Base-by-base conservation (phyloP, 2,113 vertebrate genomes). In the Oncorhynchus nerka region DNA sequence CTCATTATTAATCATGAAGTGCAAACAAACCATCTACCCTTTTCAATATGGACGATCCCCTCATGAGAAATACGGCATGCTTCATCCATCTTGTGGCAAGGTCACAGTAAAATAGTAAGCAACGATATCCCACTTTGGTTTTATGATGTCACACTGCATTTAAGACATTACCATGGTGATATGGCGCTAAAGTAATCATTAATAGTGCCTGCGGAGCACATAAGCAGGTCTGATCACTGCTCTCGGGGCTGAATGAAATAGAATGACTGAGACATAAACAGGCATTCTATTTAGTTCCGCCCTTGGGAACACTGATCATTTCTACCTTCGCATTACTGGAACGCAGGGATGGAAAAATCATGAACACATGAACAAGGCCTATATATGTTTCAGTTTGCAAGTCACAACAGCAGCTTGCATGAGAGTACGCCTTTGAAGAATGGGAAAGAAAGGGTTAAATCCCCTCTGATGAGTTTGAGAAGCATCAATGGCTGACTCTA, bases 1-100 rank as follows among this genome's bases (percentile, higher is more conserved):
- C 83, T 16, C 78, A 74, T 85, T 49, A 71, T 87, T 84, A 81
- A 84, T 88, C 75, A 81, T 45, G 69, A 76, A 30, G 59, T 67
- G 45, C 69, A 81, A 84, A 84, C 34, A 73, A 76, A 72, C 26
- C 32, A 57, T 80, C 79, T 75, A 70, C 57, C 77, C 62, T 76
- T 83, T 83, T 83, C 78, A 78, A 82, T 71, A 81, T 77, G 55
- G 26, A 79, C 64, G 13, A 3, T 6, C 68, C 48, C 66, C 78
- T 55, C 13, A 65, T 73, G 49, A 30, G 77, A 48, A 74, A 68
- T 61, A 68, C 26, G 34, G 45, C 68, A 16, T 7, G 65, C 70
- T 81, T 68, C 79, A 76, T 81, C 24, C 74, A 74, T 83, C 30
- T 80, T 72, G 64, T 55, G 32, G 51, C 16, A 75, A 81, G 80